phyloP scores from a whole-genome alignment of 1,140 invertebrate genomes.

The Adoxophyes honmai region DNA sequence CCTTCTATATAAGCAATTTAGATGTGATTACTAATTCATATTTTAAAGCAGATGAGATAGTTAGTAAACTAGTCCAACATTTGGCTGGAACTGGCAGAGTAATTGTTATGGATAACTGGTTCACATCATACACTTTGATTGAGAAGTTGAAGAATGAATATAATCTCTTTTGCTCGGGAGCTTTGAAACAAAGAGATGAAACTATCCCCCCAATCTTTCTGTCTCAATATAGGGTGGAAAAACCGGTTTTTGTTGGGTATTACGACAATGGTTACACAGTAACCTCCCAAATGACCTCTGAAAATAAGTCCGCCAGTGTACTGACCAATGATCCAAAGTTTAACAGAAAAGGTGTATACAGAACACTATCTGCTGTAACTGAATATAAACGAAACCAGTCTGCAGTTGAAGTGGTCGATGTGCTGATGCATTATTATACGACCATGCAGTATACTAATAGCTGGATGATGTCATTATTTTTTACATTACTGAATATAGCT shows the following conservation, averaged over 20 bases:
- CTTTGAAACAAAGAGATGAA: constrained; percentile 47
- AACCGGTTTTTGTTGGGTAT: constrained; percentile 54
- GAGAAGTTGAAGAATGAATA: constrained; percentile 50
- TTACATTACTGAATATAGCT: constrained; percentile 74
- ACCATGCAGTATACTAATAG: constrained; percentile 68
- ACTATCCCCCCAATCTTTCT: constrained; percentile 58
- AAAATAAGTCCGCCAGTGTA: constrained; percentile 46
- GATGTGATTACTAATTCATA: constrained; percentile 68
- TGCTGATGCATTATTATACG: constrained; percentile 71
- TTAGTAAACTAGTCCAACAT: constrained; percentile 58
- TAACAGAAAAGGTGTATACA: constrained; percentile 44
- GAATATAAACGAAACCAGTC: constrained; percentile 64
- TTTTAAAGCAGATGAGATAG: constrained; percentile 49
- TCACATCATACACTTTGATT: constrained; percentile 49
- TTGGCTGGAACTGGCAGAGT: constrained; percentile 54
- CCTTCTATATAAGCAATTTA: constrained; percentile 72
- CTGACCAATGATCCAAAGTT: constrained; percentile 51
- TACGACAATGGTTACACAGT: constrained; percentile 45
- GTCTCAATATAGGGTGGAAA: constrained; percentile 44
- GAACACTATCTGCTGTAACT: constrained; percentile 40
- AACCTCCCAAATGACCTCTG: constrained; percentile 46
- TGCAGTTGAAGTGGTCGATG: constrained; percentile 66
- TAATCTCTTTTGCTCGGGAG: constrained; percentile 50
- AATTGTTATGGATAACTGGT: constrained; percentile 63
- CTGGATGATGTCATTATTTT: constrained; percentile 76